Conservation (phyloP, 2,113 vertebrate genomes). For the Mesitornis unicolor region DNA sequence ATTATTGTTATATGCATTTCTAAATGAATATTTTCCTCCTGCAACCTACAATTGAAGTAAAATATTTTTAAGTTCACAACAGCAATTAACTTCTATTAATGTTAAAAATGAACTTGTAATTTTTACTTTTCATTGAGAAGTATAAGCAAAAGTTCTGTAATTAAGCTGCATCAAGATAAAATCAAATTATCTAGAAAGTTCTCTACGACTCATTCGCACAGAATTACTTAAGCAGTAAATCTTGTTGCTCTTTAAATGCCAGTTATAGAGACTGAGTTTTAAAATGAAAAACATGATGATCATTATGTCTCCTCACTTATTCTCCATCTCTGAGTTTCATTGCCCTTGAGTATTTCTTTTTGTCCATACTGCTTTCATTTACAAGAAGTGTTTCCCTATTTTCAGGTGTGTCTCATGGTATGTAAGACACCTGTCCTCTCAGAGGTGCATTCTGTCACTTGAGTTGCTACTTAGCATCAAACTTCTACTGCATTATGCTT, state of each 20-base stretch:
- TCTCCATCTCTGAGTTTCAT: neutral
- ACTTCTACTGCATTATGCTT: neutral
- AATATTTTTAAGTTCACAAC: neutral
- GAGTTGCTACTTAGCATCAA: neutral
- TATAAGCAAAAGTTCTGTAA: neutral
- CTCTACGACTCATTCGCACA: neutral
- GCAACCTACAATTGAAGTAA: neutral
- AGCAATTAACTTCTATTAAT: neutral
- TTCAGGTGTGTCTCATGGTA: neutral
- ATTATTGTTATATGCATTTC: neutral
- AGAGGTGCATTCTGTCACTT: neutral
- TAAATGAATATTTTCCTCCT: neutral
- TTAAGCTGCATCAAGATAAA: neutral
- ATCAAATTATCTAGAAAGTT: neutral
- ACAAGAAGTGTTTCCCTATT: neutral
- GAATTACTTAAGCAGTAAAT: neutral
- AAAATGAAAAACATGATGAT: neutral
- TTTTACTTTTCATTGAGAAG: neutral
- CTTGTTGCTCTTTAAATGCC: neutral
- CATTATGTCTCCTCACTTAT: neutral
- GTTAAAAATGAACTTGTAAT: neutral
- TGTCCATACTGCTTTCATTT: neutral
- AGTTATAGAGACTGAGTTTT: neutral
- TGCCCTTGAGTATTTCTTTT: neutral
- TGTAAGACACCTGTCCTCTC: neutral